Percentiles rank a stretch among this genome's conserved stretches.
Evolutionary conservation across 2,113 vertebrate genomes (phyloP).

Genomic region (Talpa occidentalis): DNA sequence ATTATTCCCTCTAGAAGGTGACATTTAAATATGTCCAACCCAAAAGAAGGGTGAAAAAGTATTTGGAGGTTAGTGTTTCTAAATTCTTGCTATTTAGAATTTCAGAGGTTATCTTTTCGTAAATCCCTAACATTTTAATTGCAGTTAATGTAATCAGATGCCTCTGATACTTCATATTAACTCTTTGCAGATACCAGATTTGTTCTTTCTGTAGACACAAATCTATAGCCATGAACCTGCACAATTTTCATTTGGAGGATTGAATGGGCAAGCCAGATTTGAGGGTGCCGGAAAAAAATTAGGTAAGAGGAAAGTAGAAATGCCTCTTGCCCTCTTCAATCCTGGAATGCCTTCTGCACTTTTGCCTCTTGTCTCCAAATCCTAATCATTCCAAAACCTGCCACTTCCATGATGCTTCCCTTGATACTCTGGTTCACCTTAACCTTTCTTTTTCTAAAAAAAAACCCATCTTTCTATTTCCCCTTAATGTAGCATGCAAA

Average conservation of each 20-base stretch:
- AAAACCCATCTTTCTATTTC: neutral
- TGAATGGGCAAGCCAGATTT: neutral
- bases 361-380: neutral
- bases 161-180: neutral
- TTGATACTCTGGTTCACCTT: neutral
- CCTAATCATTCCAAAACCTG: neutral
- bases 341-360: neutral
- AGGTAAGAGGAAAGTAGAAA: neutral
- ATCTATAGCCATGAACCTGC: neutral
- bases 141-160: neutral
- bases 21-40: neutral
- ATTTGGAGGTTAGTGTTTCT: neutral
- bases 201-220: neutral
- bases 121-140: neutral
- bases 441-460: neutral
- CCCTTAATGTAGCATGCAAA: neutral
- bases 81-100: conserved; percentile 15
- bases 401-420: neutral
- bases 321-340: neutral
- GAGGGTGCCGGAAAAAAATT: neutral
- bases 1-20: neutral
- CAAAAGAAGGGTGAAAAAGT: neutral
- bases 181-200: neutral
- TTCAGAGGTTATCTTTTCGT: neutral
- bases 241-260: neutral